Evolutionary conservation across 2,113 vertebrate species (phyloP).

Genomic region (Poecile atricapillus): DNA sequence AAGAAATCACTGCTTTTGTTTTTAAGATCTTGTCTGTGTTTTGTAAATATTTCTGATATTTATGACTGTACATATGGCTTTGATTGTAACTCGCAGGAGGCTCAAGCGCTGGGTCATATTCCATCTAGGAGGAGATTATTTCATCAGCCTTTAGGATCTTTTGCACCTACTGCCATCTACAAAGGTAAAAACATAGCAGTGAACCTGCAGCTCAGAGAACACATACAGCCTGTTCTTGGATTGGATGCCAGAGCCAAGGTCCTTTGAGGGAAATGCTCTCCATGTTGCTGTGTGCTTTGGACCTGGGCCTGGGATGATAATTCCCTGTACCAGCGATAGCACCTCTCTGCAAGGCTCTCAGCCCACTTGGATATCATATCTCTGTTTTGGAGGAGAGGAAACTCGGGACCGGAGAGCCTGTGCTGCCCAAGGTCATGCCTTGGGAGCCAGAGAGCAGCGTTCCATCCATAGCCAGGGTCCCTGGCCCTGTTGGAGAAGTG

Average conservation of each 20-base stretch:
- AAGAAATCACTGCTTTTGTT: slow-evolving; percentile 53
- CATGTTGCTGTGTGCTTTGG: background rate
- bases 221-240: background rate
- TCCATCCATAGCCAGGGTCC: background rate
- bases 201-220: background rate
- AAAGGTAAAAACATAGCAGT: background rate
- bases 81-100: background rate
- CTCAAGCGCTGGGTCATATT: background rate
- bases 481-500: background rate
- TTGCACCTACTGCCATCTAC: background rate
- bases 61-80: background rate
- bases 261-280: background rate
- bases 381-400: slow-evolving; percentile 18
- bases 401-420: background rate
- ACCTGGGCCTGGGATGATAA: background rate
- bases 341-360: slow-evolving; percentile 39
- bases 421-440: background rate
- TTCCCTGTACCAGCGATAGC: background rate
- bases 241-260: background rate
- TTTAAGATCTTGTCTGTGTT: slow-evolving; percentile 48
- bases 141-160: background rate
- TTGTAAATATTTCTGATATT: slow-evolving; percentile 44
- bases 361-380: slow-evolving; percentile 20
- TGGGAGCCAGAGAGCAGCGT: background rate
- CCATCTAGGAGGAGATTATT: background rate